A percentile compares a stretch with the other conserved stretches of the same genome.
These are phyloP conservation scores for Platyscapa corneri DNA, from an alignment of 1,140 invertebrate species.

Conservation along the genomic window DNA sequence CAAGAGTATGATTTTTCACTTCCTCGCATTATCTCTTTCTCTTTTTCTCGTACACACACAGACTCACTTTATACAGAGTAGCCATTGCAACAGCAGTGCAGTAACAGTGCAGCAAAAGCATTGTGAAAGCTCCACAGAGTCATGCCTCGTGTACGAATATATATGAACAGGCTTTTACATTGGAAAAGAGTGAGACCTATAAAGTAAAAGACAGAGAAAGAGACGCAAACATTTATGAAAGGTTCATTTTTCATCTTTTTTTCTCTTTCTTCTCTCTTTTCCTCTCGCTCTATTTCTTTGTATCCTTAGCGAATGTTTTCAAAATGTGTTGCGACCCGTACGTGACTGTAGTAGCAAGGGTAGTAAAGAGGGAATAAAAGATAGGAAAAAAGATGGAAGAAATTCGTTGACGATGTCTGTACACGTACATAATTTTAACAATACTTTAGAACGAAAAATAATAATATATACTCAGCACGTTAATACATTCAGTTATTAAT, in stretches of 20 bases:
- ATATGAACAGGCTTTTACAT: background rate
- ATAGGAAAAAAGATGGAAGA: background rate
- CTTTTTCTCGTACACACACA: constrained; percentile 1
- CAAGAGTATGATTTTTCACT: background rate
- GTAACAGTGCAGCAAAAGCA: background rate
- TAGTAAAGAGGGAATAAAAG: background rate
- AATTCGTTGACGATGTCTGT: background rate
- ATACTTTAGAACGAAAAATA: background rate
- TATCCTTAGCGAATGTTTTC: constrained; percentile 16
- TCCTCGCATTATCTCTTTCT: background rate
- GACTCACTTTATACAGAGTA: background rate
- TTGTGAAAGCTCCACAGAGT: background rate
- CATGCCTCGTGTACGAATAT: background rate
- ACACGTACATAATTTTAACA: background rate
- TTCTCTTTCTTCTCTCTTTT: background rate
- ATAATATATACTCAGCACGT: background rate
- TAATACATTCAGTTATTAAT: background rate
- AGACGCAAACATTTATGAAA: constrained; percentile 18
- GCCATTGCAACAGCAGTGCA: background rate
- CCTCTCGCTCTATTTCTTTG: background rate
- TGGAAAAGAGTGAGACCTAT: background rate
- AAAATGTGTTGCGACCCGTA: constrained; percentile 16
- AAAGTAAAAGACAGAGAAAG: background rate
- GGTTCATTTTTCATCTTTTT: background rate
- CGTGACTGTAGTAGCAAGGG: constrained; percentile 7